A percentile compares a stretch with the other conserved stretches of the same genome.
phyloP scores from a whole-genome alignment of 37 sponge, comb jelly and placozoan genomes.

The Trichoplax adhaerens region DNA sequence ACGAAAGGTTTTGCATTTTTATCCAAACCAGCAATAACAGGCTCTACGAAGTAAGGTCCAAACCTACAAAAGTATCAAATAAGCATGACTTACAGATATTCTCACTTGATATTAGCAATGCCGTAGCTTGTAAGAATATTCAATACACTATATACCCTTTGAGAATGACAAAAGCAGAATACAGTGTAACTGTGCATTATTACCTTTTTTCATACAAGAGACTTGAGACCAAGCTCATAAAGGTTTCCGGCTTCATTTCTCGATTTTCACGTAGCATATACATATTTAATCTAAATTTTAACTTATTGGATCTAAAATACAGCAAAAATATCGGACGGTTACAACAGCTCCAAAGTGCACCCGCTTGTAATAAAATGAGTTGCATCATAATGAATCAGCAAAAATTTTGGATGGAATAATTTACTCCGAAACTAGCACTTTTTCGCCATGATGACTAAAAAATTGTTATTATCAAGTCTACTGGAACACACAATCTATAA shows the following conservation, averaged over 20 bases:
- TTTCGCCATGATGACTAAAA: no score
- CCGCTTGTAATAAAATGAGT: no score
- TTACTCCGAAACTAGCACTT: no score
- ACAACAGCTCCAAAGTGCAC: no score
- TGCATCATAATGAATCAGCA: no score
- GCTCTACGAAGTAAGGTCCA: constrained; percentile 94
- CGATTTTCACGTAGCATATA: constrained; percentile 72
- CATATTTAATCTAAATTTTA: constrained; percentile 59
- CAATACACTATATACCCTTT: no score
- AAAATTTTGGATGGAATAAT: no score
- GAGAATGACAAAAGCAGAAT: no score
- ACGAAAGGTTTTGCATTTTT: constrained; percentile 79
- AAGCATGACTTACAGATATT: neutral
- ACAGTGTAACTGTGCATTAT: neutral
- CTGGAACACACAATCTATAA: no score
- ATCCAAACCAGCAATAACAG: constrained; percentile 85
- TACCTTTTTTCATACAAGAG: constrained; percentile 68
- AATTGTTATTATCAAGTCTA: no score
- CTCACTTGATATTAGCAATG: neutral
- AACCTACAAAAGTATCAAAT: constrained; percentile 38
- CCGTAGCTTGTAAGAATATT: neutral
- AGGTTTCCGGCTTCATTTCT: constrained; percentile 61
- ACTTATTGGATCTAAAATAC: constrained; percentile 32
- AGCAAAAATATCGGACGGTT: no score
- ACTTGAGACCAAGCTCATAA: constrained; percentile 75